Conservation (phyloP, 2,888 invertebrate genomes). For the Pristionchus maxplancki region DNA sequence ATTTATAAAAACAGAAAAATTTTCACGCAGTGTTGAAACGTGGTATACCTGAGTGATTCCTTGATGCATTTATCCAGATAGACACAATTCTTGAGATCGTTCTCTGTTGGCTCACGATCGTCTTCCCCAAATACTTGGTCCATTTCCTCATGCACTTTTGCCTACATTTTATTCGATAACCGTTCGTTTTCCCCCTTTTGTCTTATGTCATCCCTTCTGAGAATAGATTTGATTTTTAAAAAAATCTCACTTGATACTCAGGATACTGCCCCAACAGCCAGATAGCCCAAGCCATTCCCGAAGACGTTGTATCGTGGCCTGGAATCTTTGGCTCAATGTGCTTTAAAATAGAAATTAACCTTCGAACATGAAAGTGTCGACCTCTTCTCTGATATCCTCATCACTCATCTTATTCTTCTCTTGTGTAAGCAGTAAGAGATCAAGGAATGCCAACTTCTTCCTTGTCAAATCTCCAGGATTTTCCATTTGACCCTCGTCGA, state of each 20-base stretch:
- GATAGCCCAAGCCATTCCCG: conserved; percentile 59
- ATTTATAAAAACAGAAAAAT: too few species aligned
- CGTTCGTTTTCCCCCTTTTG: too few species aligned
- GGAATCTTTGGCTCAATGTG: background rate
- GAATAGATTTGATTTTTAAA: too few species aligned
- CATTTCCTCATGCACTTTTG: conserved; percentile 58
- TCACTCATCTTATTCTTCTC: conserved; percentile 75
- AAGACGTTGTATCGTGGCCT: conserved; percentile 65
- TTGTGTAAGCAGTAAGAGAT: conserved; percentile 78
- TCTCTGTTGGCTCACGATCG: conserved; percentile 56
- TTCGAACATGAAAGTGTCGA: conserved; percentile 81
- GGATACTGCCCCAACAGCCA: conserved; percentile 73
- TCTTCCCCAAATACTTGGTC: conserved; percentile 54
- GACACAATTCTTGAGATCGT: conserved; percentile 58
- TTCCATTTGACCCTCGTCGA: conserved; percentile 44
- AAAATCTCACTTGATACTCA: conserved; percentile 76
- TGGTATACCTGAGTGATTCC: conserved; percentile 59
- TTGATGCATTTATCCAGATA: conserved; percentile 67
- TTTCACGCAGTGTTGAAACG: too few species aligned
- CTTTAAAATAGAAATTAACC: conserved; percentile 53
- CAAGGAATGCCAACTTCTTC: conserved; percentile 78
- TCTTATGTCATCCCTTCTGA: too few species aligned
- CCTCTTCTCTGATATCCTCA: conserved; percentile 80
- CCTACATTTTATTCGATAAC: too few species aligned
- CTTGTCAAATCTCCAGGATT: conserved; percentile 43